Base-by-base conservation (phyloP, 53 echinoderm and acorn worm species). In the Stichopus horrens region DNA sequence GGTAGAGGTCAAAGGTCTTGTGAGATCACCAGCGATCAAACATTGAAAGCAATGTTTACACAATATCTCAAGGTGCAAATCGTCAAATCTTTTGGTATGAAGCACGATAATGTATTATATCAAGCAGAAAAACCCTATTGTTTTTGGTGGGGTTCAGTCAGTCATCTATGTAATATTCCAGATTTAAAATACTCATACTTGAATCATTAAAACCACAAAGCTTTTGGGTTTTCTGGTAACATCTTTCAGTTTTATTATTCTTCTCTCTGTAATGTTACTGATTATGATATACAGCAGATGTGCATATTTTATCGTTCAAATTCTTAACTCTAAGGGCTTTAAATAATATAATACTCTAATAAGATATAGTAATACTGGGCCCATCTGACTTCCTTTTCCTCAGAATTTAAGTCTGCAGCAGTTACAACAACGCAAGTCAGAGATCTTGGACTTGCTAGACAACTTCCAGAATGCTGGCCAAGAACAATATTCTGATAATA, bases 371-470 rank as follows among this genome's bases (percentile, higher is more conserved):
- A 67, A 67, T 67, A 67, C 11, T 67, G 0, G 68, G 68, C n/a
- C n/a, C 68, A n/a, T 53, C 53, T 79, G 19, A 5, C 0, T 79
- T 52, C 77, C 58, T 90, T 85, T 18, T 74, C 54, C 54, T 7
- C 58, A 95, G 95, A 92, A 90, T 54, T 75, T 86, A 11, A 93
- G 90, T 86, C 83, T 94, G 76, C 88, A 90, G 7, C 92, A 94
- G 87, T 83, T 96, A 59, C 88, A 91, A 57, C 89, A 94, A 23
- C 92, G 90, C 5, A 90, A 94, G 21, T 58, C 77, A 58, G 89
- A 90, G 55, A 83, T 96, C 8, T 68, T 88, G 53, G 86, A 75
- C n/a, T 65, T 86, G 71, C 86, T 96, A 53, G 88, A 91, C 21
- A 92, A 91, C 54, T 75, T 93, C 51, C 90, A 86, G 37, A 74